Evolutionary conservation across 2,888 invertebrate genomes (phyloP), one percentile per base, ranked within the genome.

Genomic region (Tenthredo distinguenda): DNA sequence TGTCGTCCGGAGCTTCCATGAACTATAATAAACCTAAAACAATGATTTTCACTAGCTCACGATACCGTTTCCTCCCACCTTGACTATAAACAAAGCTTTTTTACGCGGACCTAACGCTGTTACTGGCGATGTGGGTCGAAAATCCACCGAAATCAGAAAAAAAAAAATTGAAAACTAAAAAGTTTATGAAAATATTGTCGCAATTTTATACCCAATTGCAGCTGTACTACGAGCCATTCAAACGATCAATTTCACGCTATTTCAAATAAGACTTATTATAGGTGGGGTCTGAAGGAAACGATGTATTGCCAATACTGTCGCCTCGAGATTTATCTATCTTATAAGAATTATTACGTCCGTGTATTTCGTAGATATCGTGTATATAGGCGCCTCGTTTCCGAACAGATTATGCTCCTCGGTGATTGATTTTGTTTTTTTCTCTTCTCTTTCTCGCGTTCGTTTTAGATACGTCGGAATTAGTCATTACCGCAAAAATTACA

Each of bases 21-120:
- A 76, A 47, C 47, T 47, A 26, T 74, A 31, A 77, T 77, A 77
- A 77, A 77, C 6, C 34, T 77, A 50, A 37, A 77, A 77, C 31
- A 77, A 77, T 77, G 77, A 77, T 50, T 77, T 74, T 77, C n/a
- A 50, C 76, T 26, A 50, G 31, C 50, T 77, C 3, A n/a, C 26
- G n/a, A 2, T 0, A 47, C 31, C 4, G 4, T 43, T 15, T 26
- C 47, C 26, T 5, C 18, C 12, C 10, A 31, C 55, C 34, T 31
- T 55, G 77, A 18, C 34, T 31, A 77, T 77, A 55, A 77, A 40
- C 71, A n/a, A 31, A n/a, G 1, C 18, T 12, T 18, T 37, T 71
- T 15, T 71, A 71, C 37, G 15, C 71, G 18, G n/a, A 37, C 18
- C 15, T 21, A 68, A 31, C 31, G 12, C 9, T 26, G 50, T 18